These are phyloP conservation scores for Andricus quercusramuli DNA, from an alignment of 2,888 invertebrate genomes.

Conservation along the genomic window DNA sequence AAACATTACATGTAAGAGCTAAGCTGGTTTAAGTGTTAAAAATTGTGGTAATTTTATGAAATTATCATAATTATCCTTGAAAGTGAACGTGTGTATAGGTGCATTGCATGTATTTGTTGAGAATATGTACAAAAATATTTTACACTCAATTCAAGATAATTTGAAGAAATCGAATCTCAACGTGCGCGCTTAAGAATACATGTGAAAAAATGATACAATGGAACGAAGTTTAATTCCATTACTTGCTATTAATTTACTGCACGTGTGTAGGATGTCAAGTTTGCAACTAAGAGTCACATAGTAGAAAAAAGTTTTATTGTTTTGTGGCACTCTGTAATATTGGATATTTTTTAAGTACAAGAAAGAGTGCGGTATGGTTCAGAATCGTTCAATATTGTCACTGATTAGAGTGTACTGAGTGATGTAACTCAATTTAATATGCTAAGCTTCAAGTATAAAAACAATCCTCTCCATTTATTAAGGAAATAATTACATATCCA, in stretches of 20 bases:
- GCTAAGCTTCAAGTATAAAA: no score
- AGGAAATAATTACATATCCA: no score
- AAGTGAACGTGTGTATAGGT: background rate
- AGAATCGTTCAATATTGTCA: background rate
- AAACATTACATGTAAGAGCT: no score
- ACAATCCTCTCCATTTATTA: no score
- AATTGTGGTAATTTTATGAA: background rate
- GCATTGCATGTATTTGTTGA: background rate
- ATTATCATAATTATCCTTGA: background rate
- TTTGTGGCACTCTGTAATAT: background rate
- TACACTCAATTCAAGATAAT: background rate
- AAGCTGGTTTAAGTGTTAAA: background rate
- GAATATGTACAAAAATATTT: background rate
- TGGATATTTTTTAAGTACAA: background rate
- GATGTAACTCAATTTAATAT: background rate
- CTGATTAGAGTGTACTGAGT: background rate
- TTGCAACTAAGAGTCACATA: background rate
- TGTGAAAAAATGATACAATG: background rate
- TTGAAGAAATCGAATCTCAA: background rate
- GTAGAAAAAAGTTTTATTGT: background rate
- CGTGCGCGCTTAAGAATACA: background rate
- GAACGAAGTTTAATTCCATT: background rate
- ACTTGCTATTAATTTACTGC: background rate
- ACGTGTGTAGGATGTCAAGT: background rate
- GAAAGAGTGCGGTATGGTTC: background rate